Base-by-base conservation (phyloP, 1,140 invertebrate genomes). In the Drosophila nigromelanica region DNA sequence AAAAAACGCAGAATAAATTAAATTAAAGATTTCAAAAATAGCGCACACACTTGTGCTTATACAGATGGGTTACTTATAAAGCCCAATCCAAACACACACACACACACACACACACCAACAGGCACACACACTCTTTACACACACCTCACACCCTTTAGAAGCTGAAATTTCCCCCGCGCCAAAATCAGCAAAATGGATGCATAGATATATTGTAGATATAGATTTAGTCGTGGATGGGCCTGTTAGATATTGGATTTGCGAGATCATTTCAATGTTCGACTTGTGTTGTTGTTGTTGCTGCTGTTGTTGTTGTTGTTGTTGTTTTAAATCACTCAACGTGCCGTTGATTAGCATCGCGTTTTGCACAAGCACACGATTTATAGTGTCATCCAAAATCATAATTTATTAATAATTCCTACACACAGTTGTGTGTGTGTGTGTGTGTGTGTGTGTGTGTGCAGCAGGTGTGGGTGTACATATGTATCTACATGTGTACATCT, bases 341-440 rank as follows among this genome's bases (percentile, higher is more conserved):
- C 35, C 43, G 70, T 79, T 77, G 59, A 78, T 79, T 60, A 47
- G 69, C 62, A 55, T 47, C 50, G 55, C 48, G 33, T 43, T 62
- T 35, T 24, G 33, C 33, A 55, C 50, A 61, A 24, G 21, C 47
- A 33, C 60, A 21, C 73, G 60, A 74, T 80, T 86, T 80, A 72
- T 75, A 80, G 67, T 86, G 78, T 76, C 81, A 86, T 81, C 76
- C 52, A 69, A 73, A 81, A 73, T 69, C 72, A 68, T 78, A 86
- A 87, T 87, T 86, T 86, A 87, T 87, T 86, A 87, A 87, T 87
- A 86, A 78, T 80, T 66, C 66, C 50, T 35, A 48, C 18, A 40
- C n/a, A 40, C 35, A 50, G 24, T n/a, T 12, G 14, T 15, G 12
- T 18, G 47, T 35, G 56, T 51, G 10, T 68, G n/a, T n/a, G n/a